A percentile compares a stretch with the other conserved stretches of the same genome.
Conservation (phyloP, 1,140 invertebrate genomes). For the Hylyphantes graminicola region DNA sequence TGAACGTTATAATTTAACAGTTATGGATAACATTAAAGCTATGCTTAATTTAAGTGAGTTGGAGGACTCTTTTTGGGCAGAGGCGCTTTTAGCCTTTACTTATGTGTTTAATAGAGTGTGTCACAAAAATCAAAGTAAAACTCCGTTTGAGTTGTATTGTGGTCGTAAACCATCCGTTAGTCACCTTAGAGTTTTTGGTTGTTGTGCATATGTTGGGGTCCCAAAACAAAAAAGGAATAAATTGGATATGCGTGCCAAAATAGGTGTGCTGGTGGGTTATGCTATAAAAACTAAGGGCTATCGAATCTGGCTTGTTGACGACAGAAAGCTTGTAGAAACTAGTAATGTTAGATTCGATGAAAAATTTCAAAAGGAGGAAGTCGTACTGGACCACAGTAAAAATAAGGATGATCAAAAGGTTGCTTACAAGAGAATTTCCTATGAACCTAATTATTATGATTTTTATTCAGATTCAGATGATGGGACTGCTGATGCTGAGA, state of each 20-base stretch:
- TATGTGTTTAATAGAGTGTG: background rate
- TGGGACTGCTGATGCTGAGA: background rate
- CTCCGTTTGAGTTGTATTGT: background rate
- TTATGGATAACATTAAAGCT: too few relatives aligned
- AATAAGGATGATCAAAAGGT: background rate
- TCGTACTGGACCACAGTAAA: too few relatives aligned
- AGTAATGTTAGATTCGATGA: constrained; percentile 5
- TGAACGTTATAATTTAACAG: too few relatives aligned
- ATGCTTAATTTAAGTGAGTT: too few relatives aligned
- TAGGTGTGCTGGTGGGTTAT: constrained; percentile 1
- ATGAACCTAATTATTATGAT: too few relatives aligned
- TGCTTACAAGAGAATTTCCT: too few relatives aligned
- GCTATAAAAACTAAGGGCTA: background rate
- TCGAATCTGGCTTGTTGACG: background rate
- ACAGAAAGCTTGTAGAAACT: background rate
- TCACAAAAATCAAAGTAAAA: constrained; percentile 12
- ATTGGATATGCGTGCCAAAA: background rate
- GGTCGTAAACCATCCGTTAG: constrained; percentile 1
- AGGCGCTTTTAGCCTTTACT: constrained; percentile 3
- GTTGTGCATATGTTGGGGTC: background rate
- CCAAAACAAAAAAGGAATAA: constrained; percentile 4
- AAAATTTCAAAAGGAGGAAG: background rate
- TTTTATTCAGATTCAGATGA: background rate
- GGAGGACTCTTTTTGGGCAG: background rate
- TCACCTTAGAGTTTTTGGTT: constrained; percentile 17